phyloP scores from a whole-genome alignment of 2,888 invertebrate genomes.

The Dicroscelio sp. region DNA sequence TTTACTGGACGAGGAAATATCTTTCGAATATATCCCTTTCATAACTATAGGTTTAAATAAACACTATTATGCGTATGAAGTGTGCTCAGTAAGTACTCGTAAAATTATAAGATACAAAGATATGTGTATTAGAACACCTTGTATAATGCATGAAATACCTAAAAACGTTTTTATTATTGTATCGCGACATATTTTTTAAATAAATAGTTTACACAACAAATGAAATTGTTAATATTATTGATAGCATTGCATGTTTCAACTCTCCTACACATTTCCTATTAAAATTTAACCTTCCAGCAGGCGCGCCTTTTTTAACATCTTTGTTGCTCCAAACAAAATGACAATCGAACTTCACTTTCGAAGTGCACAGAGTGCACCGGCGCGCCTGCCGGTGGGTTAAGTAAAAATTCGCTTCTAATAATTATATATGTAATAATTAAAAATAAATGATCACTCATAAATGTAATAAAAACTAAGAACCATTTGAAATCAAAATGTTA shows the following conservation, averaged over 20 bases:
- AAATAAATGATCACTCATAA: not conserved
- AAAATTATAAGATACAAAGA: not conserved
- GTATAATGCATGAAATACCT: not conserved
- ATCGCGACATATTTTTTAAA: conserved; percentile 9
- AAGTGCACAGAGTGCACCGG: too few relatives aligned
- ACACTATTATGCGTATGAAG: conserved; percentile 13
- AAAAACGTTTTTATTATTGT: not conserved
- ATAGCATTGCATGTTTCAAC: not conserved
- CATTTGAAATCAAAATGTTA: not conserved
- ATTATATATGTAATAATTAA: too few relatives aligned
- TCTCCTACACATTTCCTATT: not conserved
- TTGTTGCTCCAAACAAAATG: not conserved
- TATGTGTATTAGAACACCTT: not conserved
- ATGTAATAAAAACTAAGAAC: not conserved
- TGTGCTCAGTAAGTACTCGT: conserved; percentile 4
- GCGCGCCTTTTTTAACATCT: not conserved
- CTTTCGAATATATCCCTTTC: not conserved
- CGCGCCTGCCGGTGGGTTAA: too few relatives aligned
- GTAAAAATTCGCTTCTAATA: not conserved
- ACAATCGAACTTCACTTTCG: not conserved
- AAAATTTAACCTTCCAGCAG: too few relatives aligned
- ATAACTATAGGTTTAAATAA: not conserved
- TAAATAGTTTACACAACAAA: not conserved
- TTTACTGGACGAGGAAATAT: conserved; percentile 10
- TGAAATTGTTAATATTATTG: not conserved